Evolutionary conservation across 2,888 invertebrate genomes (phyloP), one percentile per base, ranked within the genome.

Genomic region (Conops quadrifasciatus): DNA sequence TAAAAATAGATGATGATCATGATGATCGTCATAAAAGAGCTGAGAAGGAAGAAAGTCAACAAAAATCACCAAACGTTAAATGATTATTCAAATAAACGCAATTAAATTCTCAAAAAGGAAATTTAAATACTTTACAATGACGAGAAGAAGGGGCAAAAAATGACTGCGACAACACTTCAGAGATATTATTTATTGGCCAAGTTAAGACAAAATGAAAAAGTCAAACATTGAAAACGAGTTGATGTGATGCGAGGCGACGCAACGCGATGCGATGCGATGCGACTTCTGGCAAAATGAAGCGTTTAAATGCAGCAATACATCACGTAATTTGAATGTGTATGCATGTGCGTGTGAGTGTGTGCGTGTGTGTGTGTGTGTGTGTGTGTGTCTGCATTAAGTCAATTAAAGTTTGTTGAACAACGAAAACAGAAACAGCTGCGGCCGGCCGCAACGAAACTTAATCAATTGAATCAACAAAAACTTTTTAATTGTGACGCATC

Each of bases 61-160:
- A 70, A 70, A 62, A 36, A 70, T 51, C 21, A 30, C 28, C 21
- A 56, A 45, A 45, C 64, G 64, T 70, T 64, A 70, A 64, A 64
- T 64, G 58, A 56, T 58, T 64, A 70, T 64, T 64, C 64, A 64
- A 70, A 70, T 70, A 56, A 64, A 64, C 56, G 70, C 64, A 70
- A 70, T 70, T 64, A 70, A 63, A 58, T 70, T 70, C 63, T 70
- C 47, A 45, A 70, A 62, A 70, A 59, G 24, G 49, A 49, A 62
- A 59, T 67, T 67, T 59, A 59, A 67, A 45, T 47, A 26, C 67
- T 67, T 67, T 26, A 67, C 45, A 62, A 68, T 68, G 7, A 63
- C 13, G 30, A 15, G 13, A 21, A 53, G 36, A 36, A 36, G 36
- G 36, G 4, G 5, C 4, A 9, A 19, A 68, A 68, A 68, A 68